These are phyloP conservation scores for Coccyzus lansbergi DNA, from an alignment of 2,797 vertebrate species.

Conservation along the genomic window DNA sequence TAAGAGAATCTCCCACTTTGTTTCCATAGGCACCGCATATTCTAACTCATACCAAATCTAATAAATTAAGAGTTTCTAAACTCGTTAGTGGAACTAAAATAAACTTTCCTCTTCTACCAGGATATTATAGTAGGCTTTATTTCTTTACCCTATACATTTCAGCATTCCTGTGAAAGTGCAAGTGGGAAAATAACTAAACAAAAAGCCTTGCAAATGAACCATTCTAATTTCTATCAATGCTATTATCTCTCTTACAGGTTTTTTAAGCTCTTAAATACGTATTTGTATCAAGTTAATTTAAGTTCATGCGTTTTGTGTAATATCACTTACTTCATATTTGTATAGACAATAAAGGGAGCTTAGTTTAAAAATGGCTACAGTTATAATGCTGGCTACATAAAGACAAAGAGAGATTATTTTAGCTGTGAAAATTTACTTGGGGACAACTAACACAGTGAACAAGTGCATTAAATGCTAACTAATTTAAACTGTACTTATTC, in stretches of 20 bases:
- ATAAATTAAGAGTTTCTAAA: conserved; percentile 14
- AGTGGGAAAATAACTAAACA: conserved; percentile 6
- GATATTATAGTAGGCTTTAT: neutral
- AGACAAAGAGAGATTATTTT: conserved; percentile 21
- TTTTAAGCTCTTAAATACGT: conserved; percentile 34
- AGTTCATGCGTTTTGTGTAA: neutral
- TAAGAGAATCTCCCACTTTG: neutral
- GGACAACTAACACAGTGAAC: conserved; percentile 13
- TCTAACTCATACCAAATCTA: conserved; percentile 41
- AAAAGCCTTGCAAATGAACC: conserved; percentile 12
- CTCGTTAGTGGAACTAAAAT: neutral
- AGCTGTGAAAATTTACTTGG: conserved; percentile 39
- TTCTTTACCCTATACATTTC: neutral
- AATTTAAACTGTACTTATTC: neutral
- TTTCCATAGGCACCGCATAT: neutral
- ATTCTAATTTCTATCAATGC: conserved; percentile 8
- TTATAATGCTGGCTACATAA: neutral
- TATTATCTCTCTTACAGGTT: conserved; percentile 14
- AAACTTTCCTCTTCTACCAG: conserved; percentile 13
- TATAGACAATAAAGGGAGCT: neutral
- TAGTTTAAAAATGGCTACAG: conserved; percentile 18
- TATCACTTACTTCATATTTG: conserved; percentile 4
- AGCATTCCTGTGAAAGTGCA: conserved; percentile 3
- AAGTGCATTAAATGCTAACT: conserved; percentile 1
- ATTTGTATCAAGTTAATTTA: conserved; percentile 21